Evolutionary conservation across 2,888 invertebrate species (phyloP).

Genomic region (Drosophila antonietae): DNA sequence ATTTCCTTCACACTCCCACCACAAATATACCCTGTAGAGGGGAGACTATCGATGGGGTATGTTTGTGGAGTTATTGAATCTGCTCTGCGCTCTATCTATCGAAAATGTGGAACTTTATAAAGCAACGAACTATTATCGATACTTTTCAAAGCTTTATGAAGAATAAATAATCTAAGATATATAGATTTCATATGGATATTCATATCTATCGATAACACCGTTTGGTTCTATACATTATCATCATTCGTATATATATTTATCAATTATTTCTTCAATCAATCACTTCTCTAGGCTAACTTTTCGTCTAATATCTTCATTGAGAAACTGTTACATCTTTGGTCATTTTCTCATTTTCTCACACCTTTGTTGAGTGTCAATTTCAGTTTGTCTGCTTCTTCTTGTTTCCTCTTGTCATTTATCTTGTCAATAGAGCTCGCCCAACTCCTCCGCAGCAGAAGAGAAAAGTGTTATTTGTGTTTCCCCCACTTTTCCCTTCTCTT

Average conservation of each 20-base stretch:
- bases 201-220: not conserved
- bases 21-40: constrained; percentile 23
- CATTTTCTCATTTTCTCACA: constrained; percentile 38
- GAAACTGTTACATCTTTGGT: not conserved
- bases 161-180: not conserved
- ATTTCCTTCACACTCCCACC: constrained; percentile 33
- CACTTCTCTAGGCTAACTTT: constrained; percentile 18
- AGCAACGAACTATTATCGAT: not conserved
- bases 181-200: not conserved
- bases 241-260: not conserved
- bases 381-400: constrained; percentile 27
- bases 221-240: too few species aligned
- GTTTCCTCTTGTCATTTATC: constrained; percentile 68
- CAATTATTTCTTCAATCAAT: not conserved
- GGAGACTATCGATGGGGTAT: not conserved
- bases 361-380: constrained; percentile 47
- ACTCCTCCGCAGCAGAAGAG: constrained; percentile 18
- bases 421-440: constrained; percentile 41
- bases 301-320: not conserved
- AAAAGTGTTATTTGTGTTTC: constrained; percentile 14
- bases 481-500: too few species aligned
- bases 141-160: not conserved
- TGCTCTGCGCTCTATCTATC: too few species aligned
- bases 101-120: not conserved
- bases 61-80: not conserved